Base-by-base conservation (phyloP, 2,888 invertebrate species). In the Chymomyza fuscimana region DNA sequence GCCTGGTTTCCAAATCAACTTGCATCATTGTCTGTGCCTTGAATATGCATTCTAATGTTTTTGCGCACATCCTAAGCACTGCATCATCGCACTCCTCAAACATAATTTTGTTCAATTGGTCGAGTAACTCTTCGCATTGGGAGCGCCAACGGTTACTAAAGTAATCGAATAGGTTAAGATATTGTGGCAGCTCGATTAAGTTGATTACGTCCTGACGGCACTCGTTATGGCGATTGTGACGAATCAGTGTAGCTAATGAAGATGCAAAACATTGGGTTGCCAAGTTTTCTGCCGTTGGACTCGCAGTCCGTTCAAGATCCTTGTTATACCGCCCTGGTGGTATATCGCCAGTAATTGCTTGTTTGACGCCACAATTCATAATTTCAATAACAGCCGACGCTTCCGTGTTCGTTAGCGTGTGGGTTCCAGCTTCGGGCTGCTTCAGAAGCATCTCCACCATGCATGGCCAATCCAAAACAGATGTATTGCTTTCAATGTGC, bases 291-390 rank as follows among this genome's bases (percentile, higher is more conserved):
- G 72, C 72, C 4, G 40, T 59, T 1, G 36, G 5, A 0, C 12
- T 52, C 1, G 77, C 62, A 0, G 56, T 19, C 9, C 70, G 70
- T n/a, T 15, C n/a, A n/a, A 77, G 46, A 32, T 76, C 32, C 12
- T 76, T 60, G 9, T 76, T 76, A 12, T 82, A 84, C 7, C 83
- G 79, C 1, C 83, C 83, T 1, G 65, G 65, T 0, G 83, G 83
- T 15, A 86, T 69, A 36, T 77, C 73, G 0, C 86, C 84, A 0
- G 73, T 82, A 2, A 78, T 74, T 0, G 82, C 70, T 62, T 84
- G 84, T 58, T 72, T 72, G 0, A 86, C 72, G 10, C 74, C 70
- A 2, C 61, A 29, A 0, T n/a, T 56, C 2, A 84, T 58, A 2
- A 84, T 77, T 56, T 86, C 83, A 50, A 86, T 84, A 0, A 86